phyloP scores from a whole-genome alignment of 1,140 invertebrate genomes.

The Bombus polaris region DNA sequence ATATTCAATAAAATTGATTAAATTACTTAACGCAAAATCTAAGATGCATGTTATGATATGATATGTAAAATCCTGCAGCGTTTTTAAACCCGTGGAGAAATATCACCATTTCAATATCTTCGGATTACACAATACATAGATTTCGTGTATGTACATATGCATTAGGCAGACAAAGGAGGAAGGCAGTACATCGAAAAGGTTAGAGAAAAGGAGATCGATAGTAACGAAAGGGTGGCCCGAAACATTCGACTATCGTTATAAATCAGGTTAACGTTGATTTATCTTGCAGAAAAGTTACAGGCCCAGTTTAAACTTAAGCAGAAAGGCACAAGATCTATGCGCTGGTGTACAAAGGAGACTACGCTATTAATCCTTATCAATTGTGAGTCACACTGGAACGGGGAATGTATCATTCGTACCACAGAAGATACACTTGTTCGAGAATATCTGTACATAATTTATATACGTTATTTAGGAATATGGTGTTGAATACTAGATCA shows the following conservation, averaged over 20 bases:
- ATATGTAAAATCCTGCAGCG: too few species aligned
- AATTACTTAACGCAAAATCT: too few species aligned
- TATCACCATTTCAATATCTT: too few species aligned
- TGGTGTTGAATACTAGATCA: not conserved
- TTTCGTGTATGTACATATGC: too few species aligned
- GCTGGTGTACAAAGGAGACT: constrained; percentile 6
- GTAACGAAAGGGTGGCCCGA: constrained; percentile 19
- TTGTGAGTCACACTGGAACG: constrained; percentile 12
- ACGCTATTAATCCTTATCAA: constrained; percentile 48
- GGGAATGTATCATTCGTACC: constrained; percentile 17
- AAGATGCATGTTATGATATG: too few species aligned
- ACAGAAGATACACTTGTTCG: not conserved
- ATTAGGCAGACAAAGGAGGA: not conserved
- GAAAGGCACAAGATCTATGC: constrained; percentile 28
- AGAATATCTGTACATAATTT: not conserved
- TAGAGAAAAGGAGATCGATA: constrained; percentile 32
- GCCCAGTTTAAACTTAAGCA: constrained; percentile 35
- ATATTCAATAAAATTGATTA: not conserved
- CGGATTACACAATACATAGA: too few species aligned
- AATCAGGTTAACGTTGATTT: constrained; percentile 52
- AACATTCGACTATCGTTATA: constrained; percentile 45
- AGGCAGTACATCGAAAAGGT: not conserved
- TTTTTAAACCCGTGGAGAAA: too few species aligned
- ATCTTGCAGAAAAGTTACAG: constrained; percentile 49
- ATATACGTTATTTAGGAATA: not conserved